These are phyloP conservation scores for Grallaria varia DNA, from an alignment of 2,113 vertebrate genomes.

Conservation along the genomic window DNA sequence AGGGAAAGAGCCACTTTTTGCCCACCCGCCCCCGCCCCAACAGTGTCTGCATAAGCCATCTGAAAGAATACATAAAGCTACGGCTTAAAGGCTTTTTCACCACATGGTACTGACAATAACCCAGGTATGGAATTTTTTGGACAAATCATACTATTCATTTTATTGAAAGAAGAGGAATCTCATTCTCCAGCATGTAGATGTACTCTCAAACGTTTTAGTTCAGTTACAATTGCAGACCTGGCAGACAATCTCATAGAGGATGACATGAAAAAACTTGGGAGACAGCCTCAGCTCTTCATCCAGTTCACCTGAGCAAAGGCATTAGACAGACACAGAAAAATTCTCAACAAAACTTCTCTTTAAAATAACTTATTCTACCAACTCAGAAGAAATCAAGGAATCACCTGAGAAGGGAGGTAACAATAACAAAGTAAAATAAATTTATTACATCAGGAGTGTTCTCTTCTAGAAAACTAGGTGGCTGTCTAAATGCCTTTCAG, in stretches of 20 bases:
- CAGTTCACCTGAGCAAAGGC: not conserved
- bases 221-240: not conserved
- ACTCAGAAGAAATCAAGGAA: not conserved
- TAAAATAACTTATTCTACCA: not conserved
- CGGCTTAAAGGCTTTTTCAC: not conserved
- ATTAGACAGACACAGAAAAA: not conserved
- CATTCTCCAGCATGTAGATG: not conserved
- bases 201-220: not conserved
- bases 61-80: rapidly evolving
- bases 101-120: not conserved
- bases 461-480: not conserved
- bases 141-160: not conserved
- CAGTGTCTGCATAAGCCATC: not conserved
- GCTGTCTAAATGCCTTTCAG: not conserved
- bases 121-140: not conserved
- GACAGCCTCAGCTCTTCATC: not conserved
- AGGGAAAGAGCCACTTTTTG: not conserved
- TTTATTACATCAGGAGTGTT: not conserved
- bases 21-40: no score
- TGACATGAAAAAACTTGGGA: not conserved
- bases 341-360: not conserved
- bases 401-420: not conserved
- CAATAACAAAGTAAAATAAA: not conserved
- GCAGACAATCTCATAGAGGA: not conserved
- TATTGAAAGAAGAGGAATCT: not conserved